Conservation (phyloP, 2,113 vertebrate genomes). For the Dendropsophus ebraccatus region DNA sequence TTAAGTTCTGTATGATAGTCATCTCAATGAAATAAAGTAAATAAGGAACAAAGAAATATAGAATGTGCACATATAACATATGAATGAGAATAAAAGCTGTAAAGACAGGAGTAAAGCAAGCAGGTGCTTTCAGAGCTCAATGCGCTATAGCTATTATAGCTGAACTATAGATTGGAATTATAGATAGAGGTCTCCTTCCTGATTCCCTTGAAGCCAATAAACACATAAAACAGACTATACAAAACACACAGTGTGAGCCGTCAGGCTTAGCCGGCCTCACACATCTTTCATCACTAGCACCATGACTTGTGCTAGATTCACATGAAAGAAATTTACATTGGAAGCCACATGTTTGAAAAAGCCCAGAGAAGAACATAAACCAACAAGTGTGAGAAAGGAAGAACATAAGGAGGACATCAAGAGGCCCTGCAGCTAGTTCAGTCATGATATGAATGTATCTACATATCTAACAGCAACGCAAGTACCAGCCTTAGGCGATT, state of each 20-base stretch:
- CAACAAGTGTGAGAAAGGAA: neutral
- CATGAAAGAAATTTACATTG: neutral
- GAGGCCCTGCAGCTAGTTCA: neutral
- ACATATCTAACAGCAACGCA: too few relatives aligned
- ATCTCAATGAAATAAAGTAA: too few relatives aligned
- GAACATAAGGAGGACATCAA: neutral
- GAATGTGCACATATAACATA: too few relatives aligned
- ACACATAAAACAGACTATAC: too few relatives aligned
- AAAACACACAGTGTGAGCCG: neutral
- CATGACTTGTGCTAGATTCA: neutral
- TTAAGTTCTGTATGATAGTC: too few relatives aligned
- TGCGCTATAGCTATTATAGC: neutral
- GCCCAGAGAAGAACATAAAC: neutral
- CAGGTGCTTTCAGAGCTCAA: neutral
- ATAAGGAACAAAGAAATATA: too few relatives aligned
- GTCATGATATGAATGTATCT: neutral
- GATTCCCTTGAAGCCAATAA: neutral
- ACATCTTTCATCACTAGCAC: conserved; percentile 10
- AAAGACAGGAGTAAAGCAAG: neutral
- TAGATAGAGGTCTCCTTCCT: neutral
- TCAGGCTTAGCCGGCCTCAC: neutral
- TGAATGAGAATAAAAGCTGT: neutral
- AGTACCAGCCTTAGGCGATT: too few relatives aligned
- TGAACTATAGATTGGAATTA: neutral
- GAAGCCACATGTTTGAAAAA: neutral